phyloP scores from a whole-genome alignment of 2,888 invertebrate genomes.

The Steinernema carpocapsae region DNA sequence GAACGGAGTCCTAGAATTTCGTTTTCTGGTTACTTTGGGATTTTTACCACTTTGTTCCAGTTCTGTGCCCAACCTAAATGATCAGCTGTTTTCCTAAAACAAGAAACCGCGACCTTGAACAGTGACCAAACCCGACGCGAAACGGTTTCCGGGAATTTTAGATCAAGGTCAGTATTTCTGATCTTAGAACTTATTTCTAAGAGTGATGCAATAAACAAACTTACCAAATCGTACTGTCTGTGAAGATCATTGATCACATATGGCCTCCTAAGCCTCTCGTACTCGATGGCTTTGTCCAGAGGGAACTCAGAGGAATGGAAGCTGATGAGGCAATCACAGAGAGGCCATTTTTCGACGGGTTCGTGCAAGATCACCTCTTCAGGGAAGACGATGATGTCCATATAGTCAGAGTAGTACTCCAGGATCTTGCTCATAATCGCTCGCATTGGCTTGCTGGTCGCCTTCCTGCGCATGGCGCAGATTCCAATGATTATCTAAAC shows the following conservation, averaged over 20 bases:
- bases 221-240: slow-evolving; percentile 94
- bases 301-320: slow-evolving; percentile 79
- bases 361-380: slow-evolving; percentile 94
- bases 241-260: slow-evolving; percentile 97
- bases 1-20: too few relatives aligned
- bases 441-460: slow-evolving; percentile 98
- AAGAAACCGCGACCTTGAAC: too few relatives aligned
- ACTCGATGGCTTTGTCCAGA: slow-evolving; percentile 87
- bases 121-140: too few relatives aligned
- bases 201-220: slow-evolving; percentile 5
- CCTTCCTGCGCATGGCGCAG: slow-evolving; percentile 97
- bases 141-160: too few relatives aligned
- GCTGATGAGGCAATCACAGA: slow-evolving; percentile 94
- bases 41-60: too few relatives aligned
- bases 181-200: too few relatives aligned
- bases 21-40: too few relatives aligned
- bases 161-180: too few relatives aligned
- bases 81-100: too few relatives aligned
- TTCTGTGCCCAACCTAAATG: too few relatives aligned
- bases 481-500: slow-evolving; percentile 89
- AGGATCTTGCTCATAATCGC: slow-evolving; percentile 93
- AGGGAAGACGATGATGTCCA: slow-evolving; percentile 80
- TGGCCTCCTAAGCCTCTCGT: slow-evolving; percentile 85
- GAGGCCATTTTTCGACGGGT: slow-evolving; percentile 95
- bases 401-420: slow-evolving; percentile 76